Conservation (phyloP, 23 tunicate genomes). For the Ciona savignyi region DNA sequence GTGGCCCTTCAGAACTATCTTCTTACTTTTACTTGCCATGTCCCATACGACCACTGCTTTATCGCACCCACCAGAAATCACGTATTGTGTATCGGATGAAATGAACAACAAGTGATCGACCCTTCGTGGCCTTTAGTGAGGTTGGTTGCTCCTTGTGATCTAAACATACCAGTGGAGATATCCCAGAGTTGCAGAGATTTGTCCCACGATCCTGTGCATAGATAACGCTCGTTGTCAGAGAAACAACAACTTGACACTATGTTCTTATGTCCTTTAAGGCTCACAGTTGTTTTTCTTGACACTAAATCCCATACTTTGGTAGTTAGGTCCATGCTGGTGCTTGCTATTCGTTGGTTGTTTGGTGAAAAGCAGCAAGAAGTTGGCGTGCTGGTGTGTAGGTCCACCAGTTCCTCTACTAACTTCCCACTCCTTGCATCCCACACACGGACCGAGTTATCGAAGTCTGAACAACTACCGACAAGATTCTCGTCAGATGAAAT, state of each 20-base stretch:
- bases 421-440: slow-evolving; percentile 59
- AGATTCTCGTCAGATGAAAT: slow-evolving; percentile 51
- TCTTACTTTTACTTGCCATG: slow-evolving; percentile 35
- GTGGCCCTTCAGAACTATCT: slow-evolving; percentile 82
- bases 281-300: slow-evolving; percentile 54
- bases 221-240: slow-evolving; percentile 54
- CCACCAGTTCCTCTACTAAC: slow-evolving; percentile 16
- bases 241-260: slow-evolving; percentile 81
- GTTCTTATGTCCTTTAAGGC: slow-evolving; percentile 70
- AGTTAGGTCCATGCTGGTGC: slow-evolving; percentile 49
- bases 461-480: slow-evolving; percentile 65
- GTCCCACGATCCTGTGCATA: slow-evolving; percentile 83
- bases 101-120: slow-evolving; percentile 43
- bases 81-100: slow-evolving; percentile 10
- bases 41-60: slow-evolving; percentile 66
- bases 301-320: slow-evolving; percentile 85
- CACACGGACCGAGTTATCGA: slow-evolving; percentile 51
- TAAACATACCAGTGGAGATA: slow-evolving; percentile 84
- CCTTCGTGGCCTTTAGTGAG: slow-evolving; percentile 74
- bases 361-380: slow-evolving; percentile 79
- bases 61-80: slow-evolving; percentile 84
- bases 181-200: slow-evolving; percentile 84
- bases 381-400: slow-evolving; percentile 74
- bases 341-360: slow-evolving; percentile 58
- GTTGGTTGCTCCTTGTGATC: slow-evolving; percentile 47